These are phyloP conservation scores for Magallana nippona DNA, from an alignment of 2,888 invertebrate species.

Conservation along the genomic window DNA sequence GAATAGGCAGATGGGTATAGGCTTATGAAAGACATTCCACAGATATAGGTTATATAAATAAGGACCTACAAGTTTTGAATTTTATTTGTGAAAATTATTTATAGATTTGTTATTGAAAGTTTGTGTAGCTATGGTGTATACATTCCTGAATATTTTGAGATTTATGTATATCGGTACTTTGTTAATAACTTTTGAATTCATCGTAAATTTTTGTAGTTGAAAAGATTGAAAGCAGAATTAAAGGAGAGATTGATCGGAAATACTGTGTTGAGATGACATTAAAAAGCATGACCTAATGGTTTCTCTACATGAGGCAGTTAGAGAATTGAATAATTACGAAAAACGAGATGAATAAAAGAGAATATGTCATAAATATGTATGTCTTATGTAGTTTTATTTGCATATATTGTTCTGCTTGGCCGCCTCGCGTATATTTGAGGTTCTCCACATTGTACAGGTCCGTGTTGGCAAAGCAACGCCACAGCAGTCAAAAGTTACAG, in stretches of 20 bases:
- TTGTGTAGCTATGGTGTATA: too few relatives aligned
- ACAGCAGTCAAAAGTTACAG: constrained; percentile 20
- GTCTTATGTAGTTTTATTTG: background rate
- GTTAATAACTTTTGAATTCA: too few relatives aligned
- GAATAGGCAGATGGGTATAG: background rate
- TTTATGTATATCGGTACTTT: too few relatives aligned
- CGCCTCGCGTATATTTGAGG: background rate
- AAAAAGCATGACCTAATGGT: background rate
- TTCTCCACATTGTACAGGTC: background rate
- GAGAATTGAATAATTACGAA: constrained; percentile 12
- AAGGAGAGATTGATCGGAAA: background rate
- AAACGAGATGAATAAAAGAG: background rate
- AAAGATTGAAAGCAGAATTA: background rate
- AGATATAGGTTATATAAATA: background rate
- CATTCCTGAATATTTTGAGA: too few relatives aligned
- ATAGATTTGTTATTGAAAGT: too few relatives aligned
- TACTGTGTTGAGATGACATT: background rate
- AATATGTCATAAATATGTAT: background rate
- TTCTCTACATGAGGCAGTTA: background rate
- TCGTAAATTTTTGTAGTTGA: too few relatives aligned
- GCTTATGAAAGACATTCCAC: constrained; percentile 16
- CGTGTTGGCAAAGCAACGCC: background rate
- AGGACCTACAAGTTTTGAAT: background rate
- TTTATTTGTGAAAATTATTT: background rate
- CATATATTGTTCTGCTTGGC: constrained; percentile 14